phyloP scores from a whole-genome alignment of 2,113 vertebrate species.

The Pyxicephalus adspersus region DNA sequence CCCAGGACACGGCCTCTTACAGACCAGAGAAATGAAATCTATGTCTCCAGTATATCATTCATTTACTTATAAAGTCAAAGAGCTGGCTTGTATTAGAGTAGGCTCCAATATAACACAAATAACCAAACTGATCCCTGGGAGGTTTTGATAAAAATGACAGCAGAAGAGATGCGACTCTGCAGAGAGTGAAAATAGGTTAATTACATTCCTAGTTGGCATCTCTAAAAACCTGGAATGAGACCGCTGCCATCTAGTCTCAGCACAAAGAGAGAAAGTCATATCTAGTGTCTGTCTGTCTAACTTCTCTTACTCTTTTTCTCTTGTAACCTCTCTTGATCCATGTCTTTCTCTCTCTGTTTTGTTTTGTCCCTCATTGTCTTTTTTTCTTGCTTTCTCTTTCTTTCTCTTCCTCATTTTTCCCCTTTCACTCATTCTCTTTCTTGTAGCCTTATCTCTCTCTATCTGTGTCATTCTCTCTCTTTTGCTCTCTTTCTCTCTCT shows the following conservation, averaged over 20 bases:
- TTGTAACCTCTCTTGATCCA: no score
- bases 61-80: no score
- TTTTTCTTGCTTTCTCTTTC: neutral
- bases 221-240: constrained; percentile 9
- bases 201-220: constrained; percentile 33
- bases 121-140: neutral
- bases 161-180: neutral
- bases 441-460: neutral
- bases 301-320: no score
- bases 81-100: no score
- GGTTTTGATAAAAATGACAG: constrained; percentile 1
- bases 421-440: neutral
- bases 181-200: constrained; percentile 32
- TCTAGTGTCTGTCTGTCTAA: neutral
- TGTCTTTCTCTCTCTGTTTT: no score
- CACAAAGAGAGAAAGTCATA: neutral
- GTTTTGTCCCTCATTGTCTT: neutral
- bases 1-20: no score
- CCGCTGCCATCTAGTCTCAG: neutral
- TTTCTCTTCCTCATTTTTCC: neutral
- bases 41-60: no score
- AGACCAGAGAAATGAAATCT: no score
- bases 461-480: neutral
- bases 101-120: neutral
- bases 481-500: neutral